Base-by-base conservation (phyloP, 1,140 invertebrate genomes). In the Marisa cornuarietis region DNA sequence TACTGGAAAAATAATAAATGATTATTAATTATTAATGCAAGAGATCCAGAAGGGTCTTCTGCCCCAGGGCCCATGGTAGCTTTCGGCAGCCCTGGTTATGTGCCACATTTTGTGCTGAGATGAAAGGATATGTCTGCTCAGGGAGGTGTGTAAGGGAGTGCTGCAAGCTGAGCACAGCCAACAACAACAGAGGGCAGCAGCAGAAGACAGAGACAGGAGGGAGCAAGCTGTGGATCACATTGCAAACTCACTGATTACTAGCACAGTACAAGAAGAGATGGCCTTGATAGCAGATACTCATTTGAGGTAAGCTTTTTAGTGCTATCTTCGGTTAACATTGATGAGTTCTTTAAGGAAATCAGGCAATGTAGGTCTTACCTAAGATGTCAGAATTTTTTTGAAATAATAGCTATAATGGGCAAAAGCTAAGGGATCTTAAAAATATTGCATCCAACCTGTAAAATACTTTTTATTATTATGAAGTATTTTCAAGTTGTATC, bases 121-220 rank as follows among this genome's bases (percentile, higher is more conserved):
- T 26, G 24, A 71, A 71, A 49, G 11, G 51, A 18, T 71, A 26
- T 71, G 69, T 71, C n/a, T 20, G 52, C 68, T 10, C 76, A 77
- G 76, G 49, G n/a, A 77, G n/a, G n/a, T 68, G 16, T 52, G 76
- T 63, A 5, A 16, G 49, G 76, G 66, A 49, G 63, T 69, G 63
- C 10, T 77, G 76, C 63, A 68, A 9, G 65, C 11, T 26, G 76
- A 77, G 76, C 54, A 22, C 10, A 31, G 7, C 26, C 42, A 20
- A 20, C 76, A 77, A n/a, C 26, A 68, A 26, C 31, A 77, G 51
- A 18, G 49, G n/a, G 26, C 31, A 18, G 76, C 16, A 26, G 76
- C 31, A 22, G 76, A 77, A 65, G n/a, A 24, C 16, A 31, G n/a
- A 63, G 76, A 77, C 24, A 31, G 63, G 26, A 24, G 68, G 51